Evolutionary conservation across 1,140 invertebrate genomes (phyloP).

Genomic region (Melitaea cinxia): DNA sequence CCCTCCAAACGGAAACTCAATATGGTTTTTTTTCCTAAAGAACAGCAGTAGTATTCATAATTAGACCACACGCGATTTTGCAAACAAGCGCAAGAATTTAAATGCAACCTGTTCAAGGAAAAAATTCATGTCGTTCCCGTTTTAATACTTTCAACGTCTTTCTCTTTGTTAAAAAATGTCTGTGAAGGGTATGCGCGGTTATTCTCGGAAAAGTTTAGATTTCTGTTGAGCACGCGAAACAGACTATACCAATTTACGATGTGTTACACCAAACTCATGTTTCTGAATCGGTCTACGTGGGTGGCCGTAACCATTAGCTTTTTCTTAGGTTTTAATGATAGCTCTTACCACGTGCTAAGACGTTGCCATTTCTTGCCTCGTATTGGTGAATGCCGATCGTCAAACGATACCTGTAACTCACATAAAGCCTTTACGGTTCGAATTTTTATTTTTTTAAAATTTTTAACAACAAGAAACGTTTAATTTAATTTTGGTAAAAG

Average conservation of each 20-base stretch:
- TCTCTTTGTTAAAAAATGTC: conserved; percentile 67
- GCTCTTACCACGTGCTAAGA: conserved; percentile 40
- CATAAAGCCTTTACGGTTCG: not conserved
- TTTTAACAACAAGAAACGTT: not conserved
- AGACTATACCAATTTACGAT: conserved; percentile 68
- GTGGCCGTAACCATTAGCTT: conserved; percentile 70
- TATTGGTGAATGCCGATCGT: conserved; percentile 18
- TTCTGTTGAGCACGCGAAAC: conserved; percentile 49
- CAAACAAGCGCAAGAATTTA: conserved; percentile 65
- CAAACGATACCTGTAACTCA: conserved; percentile 3
- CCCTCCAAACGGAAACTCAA: conserved; percentile 41
- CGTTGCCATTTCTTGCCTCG: conserved; percentile 24
- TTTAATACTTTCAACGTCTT: conserved; percentile 68
- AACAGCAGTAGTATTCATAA: conserved; percentile 60
- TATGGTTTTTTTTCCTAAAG: conserved; percentile 46
- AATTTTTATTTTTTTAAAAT: not conserved
- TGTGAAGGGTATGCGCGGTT: conserved; percentile 66
- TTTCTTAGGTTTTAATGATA: conserved; percentile 67
- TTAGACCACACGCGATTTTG: conserved; percentile 75
- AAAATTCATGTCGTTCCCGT: conserved; percentile 63
- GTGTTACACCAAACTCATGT: conserved; percentile 70
- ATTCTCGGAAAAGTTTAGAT: conserved; percentile 63
- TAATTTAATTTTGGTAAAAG: not conserved
- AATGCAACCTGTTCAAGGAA: conserved; percentile 68
- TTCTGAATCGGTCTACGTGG: conserved; percentile 65